Conservation (phyloP, 2,888 invertebrate genomes). For the Pseudococcus jackbeardsleyi region DNA sequence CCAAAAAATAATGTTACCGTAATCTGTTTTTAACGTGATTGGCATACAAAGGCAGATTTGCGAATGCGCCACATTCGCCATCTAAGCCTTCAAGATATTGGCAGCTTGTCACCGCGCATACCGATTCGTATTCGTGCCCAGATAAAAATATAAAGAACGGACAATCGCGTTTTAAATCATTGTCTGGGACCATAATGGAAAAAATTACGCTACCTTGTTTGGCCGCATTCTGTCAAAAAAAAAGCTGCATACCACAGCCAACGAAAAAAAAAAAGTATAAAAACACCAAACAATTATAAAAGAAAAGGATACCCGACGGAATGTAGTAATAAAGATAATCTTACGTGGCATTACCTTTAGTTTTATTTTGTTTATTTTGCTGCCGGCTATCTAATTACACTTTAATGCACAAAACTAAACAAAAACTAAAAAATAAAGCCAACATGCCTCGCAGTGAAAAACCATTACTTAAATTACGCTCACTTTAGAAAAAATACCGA, state of each 20-base stretch:
- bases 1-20: not conserved
- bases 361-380: conserved; percentile 50
- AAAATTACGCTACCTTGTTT: not conserved
- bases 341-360: conserved; percentile 48
- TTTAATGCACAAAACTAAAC: conserved; percentile 52
- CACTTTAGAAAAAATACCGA: conserved; percentile 50
- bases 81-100: conserved; percentile 38
- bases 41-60: conserved; percentile 27
- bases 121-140: not conserved
- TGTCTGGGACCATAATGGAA: not conserved
- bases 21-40: conserved; percentile 52
- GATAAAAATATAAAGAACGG: not conserved
- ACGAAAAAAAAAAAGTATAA: not conserved
- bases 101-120: conserved; percentile 10
- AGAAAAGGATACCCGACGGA: conserved; percentile 41
- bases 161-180: not conserved
- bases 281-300: conserved; percentile 45
- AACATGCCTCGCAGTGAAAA: conserved; percentile 43
- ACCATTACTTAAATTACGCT: conserved; percentile 55
- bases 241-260: not conserved
- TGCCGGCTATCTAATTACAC: conserved; percentile 45
- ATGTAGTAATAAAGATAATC: conserved; percentile 49
- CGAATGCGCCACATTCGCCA: not conserved
- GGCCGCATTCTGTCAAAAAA: not conserved
- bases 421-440: conserved; percentile 52